phyloP scores from a whole-genome alignment of 2,888 invertebrate genomes.

The Stenodera caucasica region DNA sequence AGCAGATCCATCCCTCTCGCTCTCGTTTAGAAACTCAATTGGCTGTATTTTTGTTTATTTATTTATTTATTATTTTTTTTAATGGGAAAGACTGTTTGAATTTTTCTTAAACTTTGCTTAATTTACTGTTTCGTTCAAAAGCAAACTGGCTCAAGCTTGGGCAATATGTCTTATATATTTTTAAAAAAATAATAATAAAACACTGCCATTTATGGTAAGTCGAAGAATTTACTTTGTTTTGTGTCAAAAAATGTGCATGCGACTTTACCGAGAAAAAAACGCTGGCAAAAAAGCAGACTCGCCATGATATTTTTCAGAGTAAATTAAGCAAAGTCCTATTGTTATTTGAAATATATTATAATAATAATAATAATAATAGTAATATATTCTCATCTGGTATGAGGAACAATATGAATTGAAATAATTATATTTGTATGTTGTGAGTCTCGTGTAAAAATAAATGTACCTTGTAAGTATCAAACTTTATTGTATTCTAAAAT shows the following conservation, averaged over 20 bases:
- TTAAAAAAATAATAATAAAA: neutral
- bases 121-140: constrained; percentile 19
- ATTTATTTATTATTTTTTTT: constrained; percentile 11
- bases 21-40: neutral
- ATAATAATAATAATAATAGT: constrained; percentile 8
- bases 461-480: constrained; percentile 33
- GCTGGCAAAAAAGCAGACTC: constrained; percentile 23
- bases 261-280: constrained; percentile 13
- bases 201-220: neutral
- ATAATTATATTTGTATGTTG: constrained; percentile 53
- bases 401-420: constrained; percentile 53
- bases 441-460: constrained; percentile 53
- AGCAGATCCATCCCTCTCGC: constrained; percentile 38
- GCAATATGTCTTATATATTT: neutral
- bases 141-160: neutral
- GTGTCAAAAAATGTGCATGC: constrained; percentile 8
- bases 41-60: constrained; percentile 4
- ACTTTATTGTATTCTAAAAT: neutral
- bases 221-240: constrained; percentile 3
- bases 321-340: constrained; percentile 43
- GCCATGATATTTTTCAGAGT: constrained; percentile 21
- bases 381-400: constrained; percentile 55
- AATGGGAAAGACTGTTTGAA: constrained; percentile 19
- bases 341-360: constrained; percentile 30
- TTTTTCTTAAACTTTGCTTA: constrained; percentile 27